These are phyloP conservation scores for Gryllus bimaculatus DNA, from an alignment of 1,140 invertebrate species.

Conservation along the genomic window DNA sequence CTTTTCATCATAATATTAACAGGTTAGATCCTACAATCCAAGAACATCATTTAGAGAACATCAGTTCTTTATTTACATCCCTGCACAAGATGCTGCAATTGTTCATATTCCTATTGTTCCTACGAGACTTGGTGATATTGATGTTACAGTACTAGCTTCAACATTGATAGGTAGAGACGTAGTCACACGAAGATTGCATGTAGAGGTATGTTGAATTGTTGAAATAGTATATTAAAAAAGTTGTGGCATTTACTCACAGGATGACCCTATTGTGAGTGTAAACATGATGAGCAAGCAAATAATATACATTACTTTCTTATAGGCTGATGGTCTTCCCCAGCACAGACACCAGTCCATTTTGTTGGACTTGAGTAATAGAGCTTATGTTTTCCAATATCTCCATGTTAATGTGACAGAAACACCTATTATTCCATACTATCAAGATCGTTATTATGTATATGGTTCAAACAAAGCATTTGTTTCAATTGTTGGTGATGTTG, in stretches of 20 bases:
- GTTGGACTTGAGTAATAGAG: constrained; percentile 82
- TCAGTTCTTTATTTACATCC: constrained; percentile 85
- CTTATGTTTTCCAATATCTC: constrained; percentile 88
- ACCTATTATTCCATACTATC: constrained; percentile 79
- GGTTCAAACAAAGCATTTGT: constrained; percentile 81
- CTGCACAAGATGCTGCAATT: constrained; percentile 62
- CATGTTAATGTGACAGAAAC: constrained; percentile 89
- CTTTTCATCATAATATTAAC: constrained; percentile 8
- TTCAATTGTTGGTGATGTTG: constrained; percentile 88
- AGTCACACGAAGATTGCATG: constrained; percentile 58
- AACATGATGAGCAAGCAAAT: background rate
- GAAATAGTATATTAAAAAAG: background rate
- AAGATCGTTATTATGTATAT: constrained; percentile 86
- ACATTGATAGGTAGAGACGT: constrained; percentile 75
- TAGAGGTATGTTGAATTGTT: constrained; percentile 48
- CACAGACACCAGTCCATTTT: constrained; percentile 84
- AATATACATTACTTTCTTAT: constrained; percentile 23
- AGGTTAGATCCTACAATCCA: constrained; percentile 68
- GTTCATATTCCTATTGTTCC: constrained; percentile 89
- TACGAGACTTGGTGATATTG: constrained; percentile 64
- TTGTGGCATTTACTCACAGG: background rate
- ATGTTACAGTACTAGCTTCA: constrained; percentile 72
- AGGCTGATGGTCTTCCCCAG: constrained; percentile 88
- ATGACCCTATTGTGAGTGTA: background rate
- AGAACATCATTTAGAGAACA: constrained; percentile 82